These are phyloP conservation scores for Apostichopus leukothele DNA, from an alignment of 53 echinoderm and acorn worm species.

Conservation along the genomic window DNA sequence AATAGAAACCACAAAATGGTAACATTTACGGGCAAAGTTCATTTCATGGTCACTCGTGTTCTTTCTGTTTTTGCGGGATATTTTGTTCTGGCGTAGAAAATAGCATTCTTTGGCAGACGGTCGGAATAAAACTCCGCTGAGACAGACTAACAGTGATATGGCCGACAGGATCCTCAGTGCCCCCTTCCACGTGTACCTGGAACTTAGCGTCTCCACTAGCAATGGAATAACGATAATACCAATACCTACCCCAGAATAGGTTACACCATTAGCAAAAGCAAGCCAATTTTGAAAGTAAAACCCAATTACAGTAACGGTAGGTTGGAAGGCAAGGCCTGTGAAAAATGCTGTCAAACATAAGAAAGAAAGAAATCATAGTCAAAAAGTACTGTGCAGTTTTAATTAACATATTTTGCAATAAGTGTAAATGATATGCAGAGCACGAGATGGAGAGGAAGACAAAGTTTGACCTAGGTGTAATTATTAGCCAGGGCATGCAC, in stretches of 20 bases:
- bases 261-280: conserved; percentile 27
- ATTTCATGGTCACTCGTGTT: neutral
- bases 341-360: conserved; percentile 8
- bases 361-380: neutral
- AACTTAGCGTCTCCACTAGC: conserved; percentile 15
- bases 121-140: conserved; percentile 28
- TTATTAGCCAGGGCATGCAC: too few relatives aligned
- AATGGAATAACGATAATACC: conserved; percentile 21
- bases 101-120: conserved; percentile 20
- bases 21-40: neutral
- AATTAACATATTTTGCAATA: too few relatives aligned
- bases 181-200: conserved; percentile 17
- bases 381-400: too few relatives aligned
- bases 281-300: conserved; percentile 27
- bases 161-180: conserved; percentile 8
- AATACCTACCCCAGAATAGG: conserved; percentile 39
- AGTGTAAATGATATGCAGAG: too few relatives aligned
- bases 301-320: conserved; percentile 28
- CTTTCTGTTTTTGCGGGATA: neutral
- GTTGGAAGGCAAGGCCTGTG: conserved; percentile 35
- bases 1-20: neutral
- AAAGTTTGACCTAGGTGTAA: too few relatives aligned
- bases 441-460: too few relatives aligned
- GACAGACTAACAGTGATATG: conserved; percentile 24
- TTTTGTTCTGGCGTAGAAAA: neutral